Conservation (phyloP, 1,140 invertebrate species). For the Lanistes nyassanus region DNA sequence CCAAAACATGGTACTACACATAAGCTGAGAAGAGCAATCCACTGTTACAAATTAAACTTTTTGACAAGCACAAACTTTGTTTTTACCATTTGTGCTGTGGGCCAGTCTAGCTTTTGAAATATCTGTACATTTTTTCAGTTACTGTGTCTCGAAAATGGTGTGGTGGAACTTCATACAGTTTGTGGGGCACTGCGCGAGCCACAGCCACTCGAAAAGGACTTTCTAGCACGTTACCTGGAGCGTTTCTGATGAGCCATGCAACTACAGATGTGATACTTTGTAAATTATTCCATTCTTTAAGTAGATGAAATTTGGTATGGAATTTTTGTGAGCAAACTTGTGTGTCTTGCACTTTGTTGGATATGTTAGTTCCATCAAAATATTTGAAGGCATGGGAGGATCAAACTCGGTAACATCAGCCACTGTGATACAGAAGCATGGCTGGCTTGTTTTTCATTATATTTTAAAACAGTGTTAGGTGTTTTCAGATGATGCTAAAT, state of each 20-base stretch:
- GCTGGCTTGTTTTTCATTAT: no score
- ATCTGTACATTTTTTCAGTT: slow-evolving; percentile 35
- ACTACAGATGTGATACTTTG: no score
- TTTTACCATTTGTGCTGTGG: neutral
- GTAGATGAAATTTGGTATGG: no score
- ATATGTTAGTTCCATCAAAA: no score
- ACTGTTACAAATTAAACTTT: neutral
- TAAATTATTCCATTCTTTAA: no score
- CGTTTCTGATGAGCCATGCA: slow-evolving; percentile 43
- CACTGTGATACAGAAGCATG: no score
- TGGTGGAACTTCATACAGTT: slow-evolving; percentile 49
- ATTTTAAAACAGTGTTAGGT: no score
- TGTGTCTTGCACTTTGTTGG: no score
- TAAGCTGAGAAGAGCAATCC: neutral
- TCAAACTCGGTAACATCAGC: no score
- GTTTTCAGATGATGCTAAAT: no score
- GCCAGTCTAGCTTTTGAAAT: neutral
- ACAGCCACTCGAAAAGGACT: slow-evolving; percentile 52
- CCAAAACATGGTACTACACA: neutral
- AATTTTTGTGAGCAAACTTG: no score
- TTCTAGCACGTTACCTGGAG: slow-evolving; percentile 49
- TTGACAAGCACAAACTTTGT: neutral
- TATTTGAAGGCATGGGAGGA: no score
- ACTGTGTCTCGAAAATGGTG: slow-evolving; percentile 40
- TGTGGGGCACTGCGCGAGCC: slow-evolving; percentile 41